Base-by-base conservation (phyloP, 1,140 invertebrate genomes). In the Nixonia krombeini region DNA sequence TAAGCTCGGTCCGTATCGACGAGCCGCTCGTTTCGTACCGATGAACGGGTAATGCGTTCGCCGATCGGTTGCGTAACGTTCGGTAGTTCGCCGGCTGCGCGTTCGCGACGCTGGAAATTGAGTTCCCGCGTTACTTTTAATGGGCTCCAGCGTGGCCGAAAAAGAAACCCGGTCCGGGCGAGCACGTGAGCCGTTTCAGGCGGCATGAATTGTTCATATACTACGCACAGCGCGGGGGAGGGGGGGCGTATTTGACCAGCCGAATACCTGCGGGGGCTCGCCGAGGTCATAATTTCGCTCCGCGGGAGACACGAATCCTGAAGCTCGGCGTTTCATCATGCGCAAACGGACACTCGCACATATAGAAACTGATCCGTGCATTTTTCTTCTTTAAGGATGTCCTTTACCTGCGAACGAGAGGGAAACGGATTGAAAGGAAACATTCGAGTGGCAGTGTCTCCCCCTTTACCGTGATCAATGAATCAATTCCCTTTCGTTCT, bases 241-340 rank as follows among this genome's bases (percentile, higher is more conserved):
- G 42, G 59, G 17, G 41, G 53, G 56, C 46, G 55, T 70, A 70
- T 70, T 70, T 61, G 59, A 47, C 52, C 53, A 64, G 59, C 56
- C 59, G 59, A 70, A 70, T 70, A 70, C 59, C 67, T 56, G 67
- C 67, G 59, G 67, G 67, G 67, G 67, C 67, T 61, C 67, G 50
- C 59, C 29, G 59, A 49, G 51, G 58, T 69, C 66, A 55, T 69
- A 69, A 70, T 52, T 63, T 56, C 23, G 49, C 66, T 64, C 66
- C 47, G 58, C 66, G 66, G 66, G 66, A 59, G 66, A 70, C 66
- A 70, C 66, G 66, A 70, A 70, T 70, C 64, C 50, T 59, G 55
- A 21, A 44, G 44, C 55, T 58, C 55, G 35, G 53, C 66, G 50
- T 70, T 70, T 70, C 66, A 63, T 63, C 66, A 64, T 70, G 44